These are phyloP conservation scores for Octomys mimax DNA, from an alignment of 2,797 vertebrate genomes.

Conservation along the genomic window DNA sequence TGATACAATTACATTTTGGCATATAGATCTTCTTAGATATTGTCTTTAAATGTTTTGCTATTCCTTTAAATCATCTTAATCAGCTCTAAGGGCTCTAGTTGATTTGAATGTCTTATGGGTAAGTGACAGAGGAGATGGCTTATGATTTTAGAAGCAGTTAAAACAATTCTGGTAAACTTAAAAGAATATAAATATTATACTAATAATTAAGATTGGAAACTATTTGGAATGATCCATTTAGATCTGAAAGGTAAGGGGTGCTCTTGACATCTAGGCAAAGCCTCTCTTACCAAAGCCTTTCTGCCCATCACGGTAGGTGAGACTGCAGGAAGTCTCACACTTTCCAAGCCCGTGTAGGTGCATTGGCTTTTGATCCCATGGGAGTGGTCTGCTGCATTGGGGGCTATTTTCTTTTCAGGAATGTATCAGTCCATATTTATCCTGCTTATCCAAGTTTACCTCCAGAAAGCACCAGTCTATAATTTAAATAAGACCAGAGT, in stretches of 20 bases:
- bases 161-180: constrained; percentile 61
- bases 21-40: constrained; percentile 27
- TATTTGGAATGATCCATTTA: constrained; percentile 28
- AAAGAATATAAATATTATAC: constrained; percentile 49
- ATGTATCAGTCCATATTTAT: not conserved
- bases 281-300: not conserved
- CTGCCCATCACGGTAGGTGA: constrained; percentile 36
- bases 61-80: constrained; percentile 31
- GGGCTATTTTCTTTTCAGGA: constrained; percentile 20
- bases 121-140: constrained; percentile 20
- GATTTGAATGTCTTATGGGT: constrained; percentile 40
- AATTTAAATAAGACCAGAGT: constrained; percentile 37
- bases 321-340: not conserved
- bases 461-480: constrained; percentile 6
- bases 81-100: constrained; percentile 46
- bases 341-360: not conserved
- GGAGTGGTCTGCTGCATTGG: not conserved
- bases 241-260: constrained; percentile 44
- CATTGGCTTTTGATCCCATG: constrained; percentile 52
- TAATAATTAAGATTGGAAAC: constrained; percentile 41
- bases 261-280: not conserved
- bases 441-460: not conserved
- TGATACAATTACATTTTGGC: constrained; percentile 53
- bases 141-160: constrained; percentile 61
- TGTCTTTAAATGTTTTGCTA: constrained; percentile 58